Conservation (phyloP, 2,113 vertebrate genomes). For the Pungitius pungitius region DNA sequence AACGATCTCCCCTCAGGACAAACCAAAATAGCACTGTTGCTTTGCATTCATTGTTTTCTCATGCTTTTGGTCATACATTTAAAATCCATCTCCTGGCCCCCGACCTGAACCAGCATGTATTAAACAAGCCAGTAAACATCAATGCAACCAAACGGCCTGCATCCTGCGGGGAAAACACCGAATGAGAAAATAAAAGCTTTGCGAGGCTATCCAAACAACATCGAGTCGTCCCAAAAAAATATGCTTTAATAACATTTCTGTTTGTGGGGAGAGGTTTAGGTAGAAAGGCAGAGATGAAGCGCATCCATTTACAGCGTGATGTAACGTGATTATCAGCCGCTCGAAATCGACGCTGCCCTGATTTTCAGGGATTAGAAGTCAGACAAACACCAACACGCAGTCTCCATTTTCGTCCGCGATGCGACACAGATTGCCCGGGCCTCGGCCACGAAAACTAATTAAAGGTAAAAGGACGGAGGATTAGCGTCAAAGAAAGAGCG, state of each 20-base stretch:
- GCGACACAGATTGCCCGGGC: conserved; percentile 14
- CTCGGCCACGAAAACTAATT: conserved; percentile 47
- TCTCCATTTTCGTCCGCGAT: conserved; percentile 7
- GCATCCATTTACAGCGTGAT: conserved; percentile 46
- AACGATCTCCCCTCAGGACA: conserved; percentile 4
- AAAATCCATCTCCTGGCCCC: conserved; percentile 1
- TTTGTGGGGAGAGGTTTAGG: conserved; percentile 6
- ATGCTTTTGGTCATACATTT: conserved; percentile 1
- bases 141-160: neutral
- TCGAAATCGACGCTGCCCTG: conserved; percentile 51
- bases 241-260: conserved; percentile 12
- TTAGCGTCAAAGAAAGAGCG: conserved; percentile 26
- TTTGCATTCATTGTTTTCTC: conserved; percentile 16
- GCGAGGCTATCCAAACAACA: conserved; percentile 1
- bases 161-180: neutral
- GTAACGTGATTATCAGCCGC: conserved; percentile 57
- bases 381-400: conserved; percentile 36
- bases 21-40: conserved; percentile 10
- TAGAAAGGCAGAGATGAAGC: neutral
- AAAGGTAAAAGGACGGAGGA: conserved; percentile 22
- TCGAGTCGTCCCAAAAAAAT: neutral
- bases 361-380: conserved; percentile 51
- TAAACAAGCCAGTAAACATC: conserved; percentile 5
- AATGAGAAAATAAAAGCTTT: neutral
- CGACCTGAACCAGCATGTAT: conserved; percentile 10